Percentiles rank a stretch among this genome's conserved stretches.
Conservation (phyloP, 1,140 invertebrate genomes). For the Nasonia vitripennis region DNA sequence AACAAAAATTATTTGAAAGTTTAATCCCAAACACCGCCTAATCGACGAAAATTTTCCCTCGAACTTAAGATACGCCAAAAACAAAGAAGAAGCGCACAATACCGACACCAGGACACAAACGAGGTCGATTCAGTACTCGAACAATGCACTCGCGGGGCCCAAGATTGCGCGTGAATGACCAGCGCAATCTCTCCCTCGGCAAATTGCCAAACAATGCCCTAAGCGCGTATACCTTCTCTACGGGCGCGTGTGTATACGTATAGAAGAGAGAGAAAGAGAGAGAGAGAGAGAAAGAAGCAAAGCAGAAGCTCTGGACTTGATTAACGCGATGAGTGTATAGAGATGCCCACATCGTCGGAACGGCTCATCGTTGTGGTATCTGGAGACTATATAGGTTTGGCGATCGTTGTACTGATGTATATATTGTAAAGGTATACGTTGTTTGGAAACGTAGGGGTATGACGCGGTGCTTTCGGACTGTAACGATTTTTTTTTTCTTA, state of each 20-base stretch:
- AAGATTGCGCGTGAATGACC: slow-evolving; percentile 31
- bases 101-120: not conserved
- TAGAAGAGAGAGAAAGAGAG: not conserved
- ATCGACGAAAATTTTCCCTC: too few relatives aligned
- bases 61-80: too few relatives aligned
- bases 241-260: too few relatives aligned
- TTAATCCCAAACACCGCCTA: too few relatives aligned
- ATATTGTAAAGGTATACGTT: too few relatives aligned
- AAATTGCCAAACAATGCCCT: slow-evolving; percentile 64
- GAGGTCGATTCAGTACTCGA: not conserved
- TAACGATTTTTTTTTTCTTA: too few relatives aligned
- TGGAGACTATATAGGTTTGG: too few relatives aligned
- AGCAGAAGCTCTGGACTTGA: not conserved
- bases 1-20: not conserved
- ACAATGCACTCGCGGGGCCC: not conserved
- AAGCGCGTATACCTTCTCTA: not conserved
- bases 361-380: too few relatives aligned
- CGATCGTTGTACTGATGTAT: too few relatives aligned
- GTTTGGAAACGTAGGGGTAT: too few relatives aligned
- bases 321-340: not conserved
- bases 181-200: slow-evolving; percentile 17
- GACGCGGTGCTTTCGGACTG: too few relatives aligned
- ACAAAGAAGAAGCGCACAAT: not conserved
- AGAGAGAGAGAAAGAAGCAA: slow-evolving; percentile 3
- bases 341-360: not conserved